phyloP scores from a whole-genome alignment of 2,797 vertebrate genomes.

The Eutrigla gurnardus region DNA sequence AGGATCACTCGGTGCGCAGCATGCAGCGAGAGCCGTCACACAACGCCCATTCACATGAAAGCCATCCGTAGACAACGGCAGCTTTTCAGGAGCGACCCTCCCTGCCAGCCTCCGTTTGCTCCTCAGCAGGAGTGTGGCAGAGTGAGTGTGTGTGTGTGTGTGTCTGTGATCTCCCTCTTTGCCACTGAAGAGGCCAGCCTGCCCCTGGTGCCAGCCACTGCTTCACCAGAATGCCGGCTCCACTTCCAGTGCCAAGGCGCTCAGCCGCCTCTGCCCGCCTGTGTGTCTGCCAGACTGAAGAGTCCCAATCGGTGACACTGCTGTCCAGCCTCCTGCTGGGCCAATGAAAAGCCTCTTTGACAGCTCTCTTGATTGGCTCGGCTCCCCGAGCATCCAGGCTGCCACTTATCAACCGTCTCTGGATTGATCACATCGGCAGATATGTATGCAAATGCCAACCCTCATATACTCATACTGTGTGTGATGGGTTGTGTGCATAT shows the following conservation, averaged over 20 bases:
- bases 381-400: slow-evolving; percentile 47
- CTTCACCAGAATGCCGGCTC: slow-evolving; percentile 69
- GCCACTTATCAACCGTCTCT: slow-evolving; percentile 54
- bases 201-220: slow-evolving; percentile 70
- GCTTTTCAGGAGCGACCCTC: slow-evolving; percentile 76
- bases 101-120: slow-evolving; percentile 77
- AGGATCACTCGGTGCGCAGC: slow-evolving; percentile 72
- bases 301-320: slow-evolving; percentile 70
- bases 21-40: slow-evolving; percentile 68
- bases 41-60: slow-evolving; percentile 81
- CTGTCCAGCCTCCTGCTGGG: slow-evolving; percentile 73
- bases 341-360: slow-evolving; percentile 81
- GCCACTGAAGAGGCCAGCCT: slow-evolving; percentile 69
- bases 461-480: neutral
- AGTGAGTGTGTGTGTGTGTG: slow-evolving; percentile 66
- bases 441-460: neutral
- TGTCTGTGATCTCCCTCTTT: slow-evolving; percentile 61
- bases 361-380: slow-evolving; percentile 78
- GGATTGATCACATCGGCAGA: slow-evolving; percentile 43
- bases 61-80: slow-evolving; percentile 76
- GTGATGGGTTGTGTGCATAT: neutral
- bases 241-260: slow-evolving; percentile 66
- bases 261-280: slow-evolving; percentile 73
- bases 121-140: slow-evolving; percentile 75
- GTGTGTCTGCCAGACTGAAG: slow-evolving; percentile 80